These are phyloP conservation scores for Tiliacea aurago DNA, from an alignment of 2,888 invertebrate species.

Conservation along the genomic window DNA sequence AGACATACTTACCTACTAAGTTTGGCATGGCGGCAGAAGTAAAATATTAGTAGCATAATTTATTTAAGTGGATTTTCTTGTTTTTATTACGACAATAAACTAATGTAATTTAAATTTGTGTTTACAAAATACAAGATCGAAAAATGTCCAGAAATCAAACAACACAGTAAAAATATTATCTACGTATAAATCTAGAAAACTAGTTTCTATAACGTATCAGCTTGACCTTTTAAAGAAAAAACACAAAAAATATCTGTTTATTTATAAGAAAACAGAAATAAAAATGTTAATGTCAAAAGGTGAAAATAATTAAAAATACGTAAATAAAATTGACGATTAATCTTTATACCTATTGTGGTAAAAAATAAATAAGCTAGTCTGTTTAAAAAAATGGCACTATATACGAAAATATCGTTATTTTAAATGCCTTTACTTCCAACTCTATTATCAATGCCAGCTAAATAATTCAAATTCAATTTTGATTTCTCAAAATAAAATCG, in stretches of 20 bases:
- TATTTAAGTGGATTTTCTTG: neutral
- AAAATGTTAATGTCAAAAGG: slow-evolving; percentile 5
- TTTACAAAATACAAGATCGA: neutral
- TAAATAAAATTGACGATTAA: neutral
- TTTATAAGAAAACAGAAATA: slow-evolving; percentile 9
- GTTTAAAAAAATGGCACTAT: neutral
- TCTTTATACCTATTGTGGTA: neutral
- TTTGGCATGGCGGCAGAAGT: too few relatives aligned
- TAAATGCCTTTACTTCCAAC: neutral
- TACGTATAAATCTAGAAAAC: slow-evolving; percentile 24
- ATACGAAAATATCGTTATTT: neutral
- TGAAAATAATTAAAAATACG: neutral
- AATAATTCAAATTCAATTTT: neutral
- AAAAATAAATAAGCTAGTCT: neutral
- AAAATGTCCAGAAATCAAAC: neutral
- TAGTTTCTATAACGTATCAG: slow-evolving; percentile 23
- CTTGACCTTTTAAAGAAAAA: slow-evolving; percentile 47
- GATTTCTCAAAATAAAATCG: neutral
- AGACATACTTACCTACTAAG: neutral
- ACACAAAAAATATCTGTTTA: neutral
- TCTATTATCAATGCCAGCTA: slow-evolving; percentile 5
- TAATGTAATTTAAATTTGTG: slow-evolving; percentile 2
- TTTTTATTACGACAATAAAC: neutral
- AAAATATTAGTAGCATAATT: neutral
- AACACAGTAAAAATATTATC: neutral